Conservation (phyloP, 1,140 invertebrate genomes). For the Cyphomyrmex costatus region DNA sequence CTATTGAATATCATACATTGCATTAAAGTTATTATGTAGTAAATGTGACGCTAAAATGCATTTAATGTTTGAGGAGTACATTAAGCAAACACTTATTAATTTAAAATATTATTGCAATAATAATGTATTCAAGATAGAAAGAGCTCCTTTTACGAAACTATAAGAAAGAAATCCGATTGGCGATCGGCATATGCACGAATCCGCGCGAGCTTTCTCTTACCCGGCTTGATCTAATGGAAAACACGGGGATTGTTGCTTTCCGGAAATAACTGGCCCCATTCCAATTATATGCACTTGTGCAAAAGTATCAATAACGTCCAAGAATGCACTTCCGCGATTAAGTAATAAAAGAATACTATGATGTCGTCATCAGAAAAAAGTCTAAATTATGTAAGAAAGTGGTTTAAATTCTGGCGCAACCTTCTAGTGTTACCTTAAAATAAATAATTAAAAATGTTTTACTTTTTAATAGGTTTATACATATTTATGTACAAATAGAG, state of each 20-base stretch:
- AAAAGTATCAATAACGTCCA: slow-evolving; percentile 39
- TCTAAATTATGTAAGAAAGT: neutral
- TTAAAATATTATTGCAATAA: neutral
- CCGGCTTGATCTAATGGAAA: slow-evolving; percentile 11
- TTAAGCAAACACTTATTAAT: slow-evolving; percentile 31
- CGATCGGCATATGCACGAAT: neutral
- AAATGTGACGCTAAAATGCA: neutral
- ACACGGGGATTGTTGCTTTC: slow-evolving; percentile 27
- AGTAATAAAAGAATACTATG: slow-evolving; percentile 25
- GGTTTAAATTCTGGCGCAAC: neutral
- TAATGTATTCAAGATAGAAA: slow-evolving; percentile 11
- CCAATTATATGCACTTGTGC: slow-evolving; percentile 34
- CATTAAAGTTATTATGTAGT: neutral
- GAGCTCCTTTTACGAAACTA: slow-evolving; percentile 5
- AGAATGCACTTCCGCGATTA: neutral
- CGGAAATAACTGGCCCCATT: slow-evolving; percentile 48
- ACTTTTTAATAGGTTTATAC: too few relatives aligned
- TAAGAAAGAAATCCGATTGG: slow-evolving; percentile 7
- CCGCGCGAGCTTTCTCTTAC: slow-evolving; percentile 18
- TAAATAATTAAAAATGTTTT: neutral
- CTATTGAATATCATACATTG: neutral
- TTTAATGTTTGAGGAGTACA: neutral
- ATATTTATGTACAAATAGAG: neutral
- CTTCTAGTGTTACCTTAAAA: neutral
- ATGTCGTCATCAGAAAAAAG: neutral